Percentiles rank a stretch among this genome's conserved stretches.
These are phyloP conservation scores for Drosophila multiciliata DNA, from an alignment of 2,888 invertebrate species.

Conservation along the genomic window DNA sequence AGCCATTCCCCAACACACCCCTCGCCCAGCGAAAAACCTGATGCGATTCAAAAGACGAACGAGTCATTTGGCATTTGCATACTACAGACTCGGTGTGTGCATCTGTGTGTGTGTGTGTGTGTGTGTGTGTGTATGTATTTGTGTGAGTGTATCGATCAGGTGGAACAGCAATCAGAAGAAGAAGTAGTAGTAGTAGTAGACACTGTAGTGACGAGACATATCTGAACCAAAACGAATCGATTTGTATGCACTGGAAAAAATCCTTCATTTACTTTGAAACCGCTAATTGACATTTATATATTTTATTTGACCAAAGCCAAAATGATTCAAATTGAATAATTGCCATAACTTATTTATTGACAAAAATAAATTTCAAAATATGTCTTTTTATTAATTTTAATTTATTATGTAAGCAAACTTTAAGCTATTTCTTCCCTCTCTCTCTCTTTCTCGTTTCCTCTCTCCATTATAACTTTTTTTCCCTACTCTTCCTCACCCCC, in stretches of 20 bases:
- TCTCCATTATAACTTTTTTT: neutral
- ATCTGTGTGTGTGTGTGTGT: constrained; percentile 20
- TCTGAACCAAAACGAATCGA: constrained; percentile 37
- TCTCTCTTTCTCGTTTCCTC: neutral
- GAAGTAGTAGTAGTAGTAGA: constrained; percentile 6
- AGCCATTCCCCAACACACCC: neutral
- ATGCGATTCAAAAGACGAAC: constrained; percentile 51
- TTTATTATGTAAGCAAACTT: neutral
- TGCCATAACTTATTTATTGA: neutral
- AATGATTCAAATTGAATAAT: neutral
- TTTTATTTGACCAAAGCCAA: neutral
- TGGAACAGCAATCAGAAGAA: constrained; percentile 38
- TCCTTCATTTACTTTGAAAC: neutral
- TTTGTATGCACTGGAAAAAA: constrained; percentile 7
- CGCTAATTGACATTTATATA: neutral
- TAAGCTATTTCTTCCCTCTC: neutral
- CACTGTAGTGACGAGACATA: constrained; percentile 25
- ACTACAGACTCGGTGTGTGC: constrained; percentile 27
- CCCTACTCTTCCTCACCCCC: neutral
- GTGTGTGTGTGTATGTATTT: constrained; percentile 8
- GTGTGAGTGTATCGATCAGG: constrained; percentile 53
- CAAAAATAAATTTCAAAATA: neutral
- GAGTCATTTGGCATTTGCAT: constrained; percentile 77
- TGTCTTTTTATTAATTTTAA: neutral
- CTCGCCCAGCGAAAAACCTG: constrained; percentile 60